phyloP scores from a whole-genome alignment of 2,113 vertebrate genomes.

The Cyanocitta stelleri region DNA sequence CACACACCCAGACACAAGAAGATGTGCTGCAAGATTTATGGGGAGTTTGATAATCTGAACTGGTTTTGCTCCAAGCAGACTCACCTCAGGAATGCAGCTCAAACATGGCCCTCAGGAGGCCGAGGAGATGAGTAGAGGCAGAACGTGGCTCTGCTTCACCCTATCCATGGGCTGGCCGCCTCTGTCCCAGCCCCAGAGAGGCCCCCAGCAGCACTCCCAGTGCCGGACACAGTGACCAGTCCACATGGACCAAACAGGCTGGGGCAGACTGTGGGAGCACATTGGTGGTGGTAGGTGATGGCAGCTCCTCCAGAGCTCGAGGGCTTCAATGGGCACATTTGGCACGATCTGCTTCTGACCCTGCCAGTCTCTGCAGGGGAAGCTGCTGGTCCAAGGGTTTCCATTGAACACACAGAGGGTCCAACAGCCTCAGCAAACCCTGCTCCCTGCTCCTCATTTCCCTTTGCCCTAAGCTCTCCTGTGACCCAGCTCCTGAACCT shows the following conservation, averaged over 20 bases:
- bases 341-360: too few relatives aligned
- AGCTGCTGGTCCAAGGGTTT: background rate
- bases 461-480: background rate
- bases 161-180: background rate
- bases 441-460: background rate
- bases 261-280: background rate
- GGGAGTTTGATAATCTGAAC: background rate
- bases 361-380: background rate
- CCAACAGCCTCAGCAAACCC: background rate
- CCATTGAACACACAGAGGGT: background rate
- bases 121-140: background rate
- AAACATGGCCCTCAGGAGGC: background rate
- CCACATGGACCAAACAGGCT: fast-evolving
- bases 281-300: fast-evolving
- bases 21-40: background rate
- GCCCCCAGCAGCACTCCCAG: background rate
- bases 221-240: background rate
- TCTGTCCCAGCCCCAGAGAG: background rate
- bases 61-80: background rate
- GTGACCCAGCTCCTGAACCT: background rate
- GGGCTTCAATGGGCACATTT: background rate
- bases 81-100: background rate
- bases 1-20: background rate
- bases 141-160: background rate
- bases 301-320: background rate